A percentile compares a stretch with the other conserved stretches of the same genome.
Conservation (phyloP, 2,888 invertebrate genomes). For the Lordiphosa fenestrarum region DNA sequence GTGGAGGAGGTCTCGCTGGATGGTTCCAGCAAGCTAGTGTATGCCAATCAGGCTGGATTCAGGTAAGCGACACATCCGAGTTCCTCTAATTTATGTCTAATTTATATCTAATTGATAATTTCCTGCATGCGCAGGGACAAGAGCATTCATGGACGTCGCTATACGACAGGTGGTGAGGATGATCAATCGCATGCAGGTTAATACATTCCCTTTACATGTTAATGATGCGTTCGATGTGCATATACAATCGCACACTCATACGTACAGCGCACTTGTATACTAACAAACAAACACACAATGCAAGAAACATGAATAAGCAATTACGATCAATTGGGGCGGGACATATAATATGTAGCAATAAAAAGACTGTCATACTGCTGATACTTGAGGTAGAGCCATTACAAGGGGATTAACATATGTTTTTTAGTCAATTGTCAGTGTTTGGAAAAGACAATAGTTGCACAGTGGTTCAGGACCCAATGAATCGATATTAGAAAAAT, state of each 20-base stretch:
- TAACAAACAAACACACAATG: neutral
- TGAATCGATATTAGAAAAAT: no score
- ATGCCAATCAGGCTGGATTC: conserved; percentile 85
- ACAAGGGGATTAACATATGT: no score
- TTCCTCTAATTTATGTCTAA: neutral
- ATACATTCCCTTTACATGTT: conserved; percentile 30
- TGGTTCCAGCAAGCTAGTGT: conserved; percentile 91
- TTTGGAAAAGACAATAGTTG: no score
- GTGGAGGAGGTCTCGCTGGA: conserved; percentile 91
- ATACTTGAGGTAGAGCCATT: no score
- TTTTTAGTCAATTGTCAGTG: no score
- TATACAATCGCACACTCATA: conserved; percentile 5
- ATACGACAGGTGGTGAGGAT: conserved; percentile 87
- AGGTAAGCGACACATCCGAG: conserved; percentile 82
- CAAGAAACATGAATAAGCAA: no score
- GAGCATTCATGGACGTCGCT: conserved; percentile 89
- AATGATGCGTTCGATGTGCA: neutral
- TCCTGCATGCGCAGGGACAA: conserved; percentile 85
- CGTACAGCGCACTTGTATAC: neutral
- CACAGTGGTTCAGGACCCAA: no score
- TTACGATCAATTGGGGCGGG: no score
- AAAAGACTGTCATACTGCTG: no score
- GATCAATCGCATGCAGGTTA: conserved; percentile 89
- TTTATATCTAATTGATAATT: neutral
- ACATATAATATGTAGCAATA: no score